Conservation (phyloP, 2,113 vertebrate species). For the Urocitellus parryii region DNA sequence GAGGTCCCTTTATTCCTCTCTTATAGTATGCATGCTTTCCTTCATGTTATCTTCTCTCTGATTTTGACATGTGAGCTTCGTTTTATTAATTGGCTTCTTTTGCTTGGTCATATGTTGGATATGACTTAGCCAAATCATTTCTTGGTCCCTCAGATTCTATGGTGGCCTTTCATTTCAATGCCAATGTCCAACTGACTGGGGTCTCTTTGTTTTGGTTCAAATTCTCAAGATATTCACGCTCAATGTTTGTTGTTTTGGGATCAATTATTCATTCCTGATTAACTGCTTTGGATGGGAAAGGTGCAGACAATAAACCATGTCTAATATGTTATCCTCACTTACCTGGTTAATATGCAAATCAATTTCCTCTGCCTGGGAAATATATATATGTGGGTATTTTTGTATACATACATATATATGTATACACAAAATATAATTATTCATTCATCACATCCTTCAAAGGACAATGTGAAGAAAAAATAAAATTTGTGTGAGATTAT, state of each 20-base stretch:
- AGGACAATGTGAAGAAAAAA: neutral
- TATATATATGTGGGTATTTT: too few species aligned
- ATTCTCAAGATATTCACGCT: neutral
- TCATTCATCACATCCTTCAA: neutral
- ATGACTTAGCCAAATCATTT: neutral
- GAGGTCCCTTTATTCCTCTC: neutral
- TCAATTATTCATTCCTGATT: neutral
- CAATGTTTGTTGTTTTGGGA: neutral
- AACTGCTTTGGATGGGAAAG: neutral
- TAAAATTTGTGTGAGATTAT: neutral
- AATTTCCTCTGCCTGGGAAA: neutral
- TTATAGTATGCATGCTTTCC: neutral
- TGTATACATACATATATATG: too few species aligned
- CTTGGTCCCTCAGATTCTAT: neutral
- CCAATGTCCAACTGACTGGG: neutral
- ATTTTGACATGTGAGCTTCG: neutral
- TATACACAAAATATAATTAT: too few species aligned
- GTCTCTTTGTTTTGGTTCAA: neutral
- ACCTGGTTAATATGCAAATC: neutral
- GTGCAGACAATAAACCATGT: neutral
- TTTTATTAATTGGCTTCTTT: neutral
- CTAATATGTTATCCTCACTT: neutral
- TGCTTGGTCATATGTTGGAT: neutral
- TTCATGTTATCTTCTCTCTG: neutral
- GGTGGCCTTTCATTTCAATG: neutral